Percentiles rank a stretch among this genome's conserved stretches.
Conservation (phyloP, 2,797 vertebrate species). For the Diglossa cyanea region DNA sequence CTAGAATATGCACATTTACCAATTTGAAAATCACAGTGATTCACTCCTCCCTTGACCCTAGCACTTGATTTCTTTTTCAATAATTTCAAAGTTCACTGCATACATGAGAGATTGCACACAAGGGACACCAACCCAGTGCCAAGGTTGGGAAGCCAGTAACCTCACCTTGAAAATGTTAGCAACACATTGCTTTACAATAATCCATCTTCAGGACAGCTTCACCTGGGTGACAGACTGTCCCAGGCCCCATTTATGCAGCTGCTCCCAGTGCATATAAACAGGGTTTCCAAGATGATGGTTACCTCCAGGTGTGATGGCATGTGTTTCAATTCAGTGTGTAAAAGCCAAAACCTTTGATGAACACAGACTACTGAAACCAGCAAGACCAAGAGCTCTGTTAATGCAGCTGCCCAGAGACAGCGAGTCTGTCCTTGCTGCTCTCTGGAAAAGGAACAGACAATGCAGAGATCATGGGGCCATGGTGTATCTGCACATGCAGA, state of each 20-base stretch:
- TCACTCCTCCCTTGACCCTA: neutral
- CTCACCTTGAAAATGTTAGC: neutral
- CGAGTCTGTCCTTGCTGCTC: neutral
- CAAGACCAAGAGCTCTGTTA: neutral
- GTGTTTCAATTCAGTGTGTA: neutral
- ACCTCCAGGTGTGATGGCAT: neutral
- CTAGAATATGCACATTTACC: neutral
- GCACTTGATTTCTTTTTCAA: neutral
- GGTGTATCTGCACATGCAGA: rapidly evolving
- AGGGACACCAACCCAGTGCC: neutral
- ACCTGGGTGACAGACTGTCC: neutral
- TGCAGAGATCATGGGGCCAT: rapidly evolving
- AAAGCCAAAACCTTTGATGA: neutral
- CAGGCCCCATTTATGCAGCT: neutral
- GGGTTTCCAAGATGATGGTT: neutral
- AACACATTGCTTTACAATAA: neutral
- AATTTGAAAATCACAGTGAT: neutral
- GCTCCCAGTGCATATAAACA: neutral
- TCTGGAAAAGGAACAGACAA: neutral
- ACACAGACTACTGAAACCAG: neutral
- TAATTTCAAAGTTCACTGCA: neutral
- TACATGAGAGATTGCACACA: rapidly evolving
- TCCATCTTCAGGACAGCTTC: neutral
- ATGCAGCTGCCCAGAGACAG: neutral
- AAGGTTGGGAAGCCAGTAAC: neutral